These are phyloP conservation scores for Sipha maydis DNA, from an alignment of 2,888 invertebrate genomes.

Conservation along the genomic window DNA sequence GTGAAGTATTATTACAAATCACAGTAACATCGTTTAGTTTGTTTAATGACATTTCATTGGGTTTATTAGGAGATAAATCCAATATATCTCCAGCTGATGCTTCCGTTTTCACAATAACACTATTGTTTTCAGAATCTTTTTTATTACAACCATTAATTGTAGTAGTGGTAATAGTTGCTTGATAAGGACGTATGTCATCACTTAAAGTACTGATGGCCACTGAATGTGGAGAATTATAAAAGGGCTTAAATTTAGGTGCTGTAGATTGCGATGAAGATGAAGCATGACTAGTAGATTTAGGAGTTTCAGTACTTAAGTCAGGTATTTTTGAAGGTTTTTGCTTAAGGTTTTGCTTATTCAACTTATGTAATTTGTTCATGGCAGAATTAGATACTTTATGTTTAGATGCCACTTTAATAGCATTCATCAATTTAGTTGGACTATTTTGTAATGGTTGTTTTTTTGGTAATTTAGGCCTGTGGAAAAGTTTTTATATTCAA, in stretches of 20 bases:
- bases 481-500: conserved; percentile 4
- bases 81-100: conserved; percentile 42
- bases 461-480: conserved; percentile 48
- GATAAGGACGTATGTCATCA: conserved; percentile 50
- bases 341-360: conserved; percentile 42
- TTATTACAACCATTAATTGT: conserved; percentile 45
- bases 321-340: conserved; percentile 34
- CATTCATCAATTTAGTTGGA: conserved; percentile 42
- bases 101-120: conserved; percentile 49
- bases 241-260: conserved; percentile 28
- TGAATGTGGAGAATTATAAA: conserved; percentile 18
- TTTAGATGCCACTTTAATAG: conserved; percentile 58
- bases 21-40: conserved; percentile 57
- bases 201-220: conserved; percentile 41
- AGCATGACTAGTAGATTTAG: conserved; percentile 28
- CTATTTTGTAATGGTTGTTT: conserved; percentile 57
- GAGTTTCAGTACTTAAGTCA: background rate
- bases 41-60: conserved; percentile 20
- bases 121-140: conserved; percentile 47
- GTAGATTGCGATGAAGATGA: conserved; percentile 18
- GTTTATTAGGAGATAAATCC: conserved; percentile 55
- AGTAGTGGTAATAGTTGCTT: conserved; percentile 44
- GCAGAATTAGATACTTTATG: conserved; percentile 58
- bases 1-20: conserved; percentile 42
- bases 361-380: conserved; percentile 48